These are phyloP conservation scores for Lemur catta DNA, from an alignment of 2,797 vertebrate species.

Conservation along the genomic window DNA sequence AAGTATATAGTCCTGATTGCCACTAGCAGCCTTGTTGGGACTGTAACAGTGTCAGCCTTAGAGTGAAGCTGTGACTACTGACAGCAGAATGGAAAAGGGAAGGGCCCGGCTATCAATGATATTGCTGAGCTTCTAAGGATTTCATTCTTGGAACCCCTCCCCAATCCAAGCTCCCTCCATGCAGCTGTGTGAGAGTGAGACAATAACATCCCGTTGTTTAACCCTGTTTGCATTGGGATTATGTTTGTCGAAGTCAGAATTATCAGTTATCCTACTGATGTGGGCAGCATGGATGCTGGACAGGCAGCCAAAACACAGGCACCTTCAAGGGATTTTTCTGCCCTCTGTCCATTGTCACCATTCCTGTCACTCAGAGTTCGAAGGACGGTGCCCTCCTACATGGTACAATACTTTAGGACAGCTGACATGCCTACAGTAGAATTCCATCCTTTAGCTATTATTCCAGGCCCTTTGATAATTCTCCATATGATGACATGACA, in stretches of 20 bases:
- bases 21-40: background rate
- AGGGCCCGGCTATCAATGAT: background rate
- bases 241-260: background rate
- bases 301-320: background rate
- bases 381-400: background rate
- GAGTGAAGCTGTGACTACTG: background rate
- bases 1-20: background rate
- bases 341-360: background rate
- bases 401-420: background rate
- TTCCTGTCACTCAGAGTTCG: background rate
- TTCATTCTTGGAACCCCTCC: background rate
- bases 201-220: background rate
- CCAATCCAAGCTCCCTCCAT: background rate
- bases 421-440: background rate
- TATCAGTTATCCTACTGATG: background rate
- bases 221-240: background rate
- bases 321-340: background rate
- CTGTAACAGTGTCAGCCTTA: background rate
- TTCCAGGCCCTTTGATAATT: background rate
- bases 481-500: fast-evolving
- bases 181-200: background rate
- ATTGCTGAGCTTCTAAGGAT: background rate
- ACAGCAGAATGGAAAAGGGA: background rate
- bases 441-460: background rate
- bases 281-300: background rate